A percentile compares a stretch with the other conserved stretches of the same genome.
Conservation (phyloP, 2,797 vertebrate genomes). For the Furcifer pardalis region DNA sequence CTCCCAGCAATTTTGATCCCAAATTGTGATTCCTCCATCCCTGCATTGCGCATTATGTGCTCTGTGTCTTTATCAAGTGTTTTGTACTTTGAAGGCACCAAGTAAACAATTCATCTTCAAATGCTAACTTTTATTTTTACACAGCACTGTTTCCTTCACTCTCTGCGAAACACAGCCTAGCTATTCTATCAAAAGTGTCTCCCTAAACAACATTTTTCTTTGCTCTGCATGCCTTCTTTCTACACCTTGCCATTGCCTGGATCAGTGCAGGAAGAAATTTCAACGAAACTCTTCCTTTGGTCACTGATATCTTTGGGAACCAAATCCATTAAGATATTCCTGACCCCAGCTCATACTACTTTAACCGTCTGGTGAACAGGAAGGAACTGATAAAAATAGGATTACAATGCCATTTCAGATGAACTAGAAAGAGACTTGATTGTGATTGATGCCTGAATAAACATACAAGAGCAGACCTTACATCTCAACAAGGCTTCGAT, state of each 20-base stretch:
- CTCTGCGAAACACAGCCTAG: not conserved
- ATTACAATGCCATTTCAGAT: conserved; percentile 81
- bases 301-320: conserved; percentile 82
- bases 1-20: no score
- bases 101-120: not conserved
- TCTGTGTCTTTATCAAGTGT: not conserved
- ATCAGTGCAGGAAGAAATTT: conserved; percentile 82
- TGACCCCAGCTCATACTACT: conserved; percentile 77
- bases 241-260: conserved; percentile 65
- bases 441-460: conserved; percentile 85
- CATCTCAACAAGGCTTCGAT: conserved; percentile 75
- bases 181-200: not conserved
- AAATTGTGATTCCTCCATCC: no score
- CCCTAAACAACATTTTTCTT: conserved; percentile 9
- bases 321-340: conserved; percentile 83
- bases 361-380: conserved; percentile 83
- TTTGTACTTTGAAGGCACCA: not conserved
- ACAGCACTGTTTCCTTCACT: not conserved
- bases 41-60: no score
- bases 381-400: conserved; percentile 88
- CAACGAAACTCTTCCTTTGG: conserved; percentile 76
- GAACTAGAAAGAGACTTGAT: conserved; percentile 74
- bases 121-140: not conserved
- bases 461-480: conserved; percentile 77
- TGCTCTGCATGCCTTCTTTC: conserved; percentile 28